phyloP scores from a whole-genome alignment of 2,113 vertebrate species.

The Morone chrysops region DNA sequence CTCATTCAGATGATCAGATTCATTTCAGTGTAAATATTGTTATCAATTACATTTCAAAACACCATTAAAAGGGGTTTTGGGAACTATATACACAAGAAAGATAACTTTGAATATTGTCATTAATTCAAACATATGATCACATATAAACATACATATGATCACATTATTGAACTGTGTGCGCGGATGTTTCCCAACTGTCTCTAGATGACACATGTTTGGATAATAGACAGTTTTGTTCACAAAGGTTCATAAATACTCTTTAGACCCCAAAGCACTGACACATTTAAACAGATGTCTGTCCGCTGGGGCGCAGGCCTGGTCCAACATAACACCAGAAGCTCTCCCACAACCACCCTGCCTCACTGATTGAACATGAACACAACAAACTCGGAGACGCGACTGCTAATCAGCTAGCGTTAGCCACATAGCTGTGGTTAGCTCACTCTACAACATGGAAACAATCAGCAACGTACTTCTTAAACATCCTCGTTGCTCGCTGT shows the following conservation, averaged over 20 bases:
- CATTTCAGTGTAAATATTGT: not conserved
- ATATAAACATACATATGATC: too few relatives aligned
- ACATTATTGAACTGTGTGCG: not conserved
- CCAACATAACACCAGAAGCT: not conserved
- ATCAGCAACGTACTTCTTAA: constrained; percentile 84
- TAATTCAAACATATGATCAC: not conserved
- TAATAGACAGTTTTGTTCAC: not conserved
- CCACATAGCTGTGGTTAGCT: constrained; percentile 39
- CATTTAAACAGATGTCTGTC: too few relatives aligned
- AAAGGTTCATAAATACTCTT: not conserved
- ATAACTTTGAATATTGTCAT: not conserved
- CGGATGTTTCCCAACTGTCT: not conserved
- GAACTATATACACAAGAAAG: not conserved
- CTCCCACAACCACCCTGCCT: not conserved
- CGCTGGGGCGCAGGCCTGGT: accelerated
- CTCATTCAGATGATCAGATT: not conserved
- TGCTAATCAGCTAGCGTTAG: constrained; percentile 51
- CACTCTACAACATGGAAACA: constrained; percentile 27
- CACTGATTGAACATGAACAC: not conserved
- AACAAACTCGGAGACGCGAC: not conserved
- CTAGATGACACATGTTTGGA: not conserved
- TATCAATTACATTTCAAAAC: not conserved
- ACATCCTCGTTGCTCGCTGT: constrained; percentile 78
- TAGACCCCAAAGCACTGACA: not conserved
- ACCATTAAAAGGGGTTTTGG: not conserved